Conservation (phyloP, 2,888 invertebrate species). For the Cataglyphis cursor region DNA sequence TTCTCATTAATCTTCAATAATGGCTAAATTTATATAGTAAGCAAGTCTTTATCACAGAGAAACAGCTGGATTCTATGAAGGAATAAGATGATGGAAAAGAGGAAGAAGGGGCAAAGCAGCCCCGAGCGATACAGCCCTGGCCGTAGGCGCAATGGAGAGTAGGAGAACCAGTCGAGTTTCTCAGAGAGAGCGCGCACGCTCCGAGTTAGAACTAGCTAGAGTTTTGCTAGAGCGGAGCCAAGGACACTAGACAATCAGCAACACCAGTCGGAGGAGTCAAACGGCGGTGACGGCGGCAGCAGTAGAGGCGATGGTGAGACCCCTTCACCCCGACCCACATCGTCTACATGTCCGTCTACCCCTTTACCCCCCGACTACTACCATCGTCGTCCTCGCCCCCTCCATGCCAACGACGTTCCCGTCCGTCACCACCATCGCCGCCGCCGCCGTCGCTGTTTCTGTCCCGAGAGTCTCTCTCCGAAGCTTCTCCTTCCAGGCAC, state of each 20-base stretch:
- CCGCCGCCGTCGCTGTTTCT: conserved; percentile 61
- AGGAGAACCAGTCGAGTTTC: conserved; percentile 72
- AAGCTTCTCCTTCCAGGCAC: conserved; percentile 77
- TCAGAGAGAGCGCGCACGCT: conserved; percentile 60
- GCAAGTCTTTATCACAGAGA: conserved; percentile 6
- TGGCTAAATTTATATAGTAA: not conserved
- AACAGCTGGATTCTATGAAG: not conserved
- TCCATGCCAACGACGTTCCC: conserved; percentile 69
- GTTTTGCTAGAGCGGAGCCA: conserved; percentile 78
- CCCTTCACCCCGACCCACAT: conserved; percentile 80
- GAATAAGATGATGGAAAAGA: conserved; percentile 37
- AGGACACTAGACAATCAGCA: conserved; percentile 74
- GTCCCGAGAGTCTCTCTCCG: conserved; percentile 71
- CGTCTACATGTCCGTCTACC: conserved; percentile 68
- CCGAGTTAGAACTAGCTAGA: conserved; percentile 74
- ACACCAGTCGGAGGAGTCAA: conserved; percentile 46
- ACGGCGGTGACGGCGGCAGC: conserved; percentile 42
- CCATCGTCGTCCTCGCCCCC: conserved; percentile 64
- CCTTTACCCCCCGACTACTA: conserved; percentile 40
- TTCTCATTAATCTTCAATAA: not conserved
- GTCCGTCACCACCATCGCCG: conserved; percentile 57
- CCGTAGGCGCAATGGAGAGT: conserved; percentile 72
- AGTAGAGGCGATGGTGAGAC: conserved; percentile 63
- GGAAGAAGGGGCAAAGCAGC: conserved; percentile 66
- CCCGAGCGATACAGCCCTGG: conserved; percentile 76